phyloP scores from a whole-genome alignment of 1,140 invertebrate species.

The Pygmarrhopalites habei region DNA sequence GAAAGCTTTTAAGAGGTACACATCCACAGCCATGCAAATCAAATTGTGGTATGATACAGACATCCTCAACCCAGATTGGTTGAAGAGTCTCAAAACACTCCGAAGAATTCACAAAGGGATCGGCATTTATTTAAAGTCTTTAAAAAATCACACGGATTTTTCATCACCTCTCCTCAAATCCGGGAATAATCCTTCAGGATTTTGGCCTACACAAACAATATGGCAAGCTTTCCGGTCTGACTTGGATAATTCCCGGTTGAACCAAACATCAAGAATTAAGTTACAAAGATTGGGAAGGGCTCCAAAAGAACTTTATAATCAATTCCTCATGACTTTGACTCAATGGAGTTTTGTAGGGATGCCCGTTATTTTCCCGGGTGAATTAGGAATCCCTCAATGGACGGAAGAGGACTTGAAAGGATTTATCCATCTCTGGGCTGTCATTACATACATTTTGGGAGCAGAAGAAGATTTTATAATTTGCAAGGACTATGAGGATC shows the following conservation, averaged over 20 bases:
- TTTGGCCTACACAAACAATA: background rate
- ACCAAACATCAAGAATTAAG: background rate
- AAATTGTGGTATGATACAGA: conserved; percentile 12
- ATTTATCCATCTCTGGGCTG: conserved; percentile 46
- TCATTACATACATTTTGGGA: conserved; percentile 44
- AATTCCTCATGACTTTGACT: conserved; percentile 45
- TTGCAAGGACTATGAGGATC: background rate
- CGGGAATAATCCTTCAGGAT: background rate
- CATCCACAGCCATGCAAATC: conserved; percentile 10
- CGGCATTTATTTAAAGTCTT: background rate
- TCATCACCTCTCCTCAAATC: background rate
- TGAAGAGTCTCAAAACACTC: conserved; percentile 6
- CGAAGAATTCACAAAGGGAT: conserved; percentile 13
- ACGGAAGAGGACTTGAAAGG: conserved; percentile 42
- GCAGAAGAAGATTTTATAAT: conserved; percentile 43
- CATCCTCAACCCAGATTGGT: background rate
- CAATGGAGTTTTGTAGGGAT: conserved; percentile 45
- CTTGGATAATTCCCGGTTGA: background rate
- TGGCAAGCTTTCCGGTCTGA: background rate
- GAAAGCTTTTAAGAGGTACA: conserved; percentile 15
- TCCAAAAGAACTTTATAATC: conserved; percentile 25
- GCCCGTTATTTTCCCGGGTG: conserved; percentile 41
- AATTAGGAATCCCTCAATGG: conserved; percentile 40
- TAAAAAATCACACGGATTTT: background rate
- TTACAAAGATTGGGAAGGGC: background rate